phyloP scores from a whole-genome alignment of 2,113 vertebrate species.

The Etia nguti region DNA sequence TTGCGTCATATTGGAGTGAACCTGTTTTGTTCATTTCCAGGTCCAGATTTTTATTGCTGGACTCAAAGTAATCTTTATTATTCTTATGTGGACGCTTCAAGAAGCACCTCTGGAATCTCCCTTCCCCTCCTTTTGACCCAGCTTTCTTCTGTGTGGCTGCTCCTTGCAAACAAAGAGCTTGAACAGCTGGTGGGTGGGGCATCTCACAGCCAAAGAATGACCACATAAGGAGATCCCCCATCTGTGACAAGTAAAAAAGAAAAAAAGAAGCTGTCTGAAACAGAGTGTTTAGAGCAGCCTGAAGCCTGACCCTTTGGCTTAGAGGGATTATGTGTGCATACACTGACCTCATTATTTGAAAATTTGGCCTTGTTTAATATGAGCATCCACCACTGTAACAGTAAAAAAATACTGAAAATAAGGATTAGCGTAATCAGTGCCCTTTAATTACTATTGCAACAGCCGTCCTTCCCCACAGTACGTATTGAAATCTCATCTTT shows the following conservation, averaged over 20 bases:
- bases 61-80: not conserved
- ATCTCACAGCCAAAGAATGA: not conserved
- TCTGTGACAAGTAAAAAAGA: not conserved
- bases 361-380: not conserved
- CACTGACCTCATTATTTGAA: not conserved
- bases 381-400: not conserved
- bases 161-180: not conserved
- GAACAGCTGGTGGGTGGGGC: not conserved
- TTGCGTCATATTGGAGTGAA: not conserved
- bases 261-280: not conserved
- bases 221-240: not conserved
- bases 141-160: not conserved
- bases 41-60: rapidly evolving
- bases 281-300: not conserved
- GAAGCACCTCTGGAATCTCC: not conserved
- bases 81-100: not conserved
- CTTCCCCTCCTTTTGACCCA: not conserved
- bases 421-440: not conserved
- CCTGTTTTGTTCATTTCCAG: not conserved
- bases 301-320: not conserved
- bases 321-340: not conserved
- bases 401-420: rapidly evolving
- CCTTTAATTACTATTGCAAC: not conserved
- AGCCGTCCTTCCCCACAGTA: not conserved
- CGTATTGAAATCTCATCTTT: rapidly evolving